phyloP scores from a whole-genome alignment of 2,888 invertebrate species.

The Aricia artaxerxes region DNA sequence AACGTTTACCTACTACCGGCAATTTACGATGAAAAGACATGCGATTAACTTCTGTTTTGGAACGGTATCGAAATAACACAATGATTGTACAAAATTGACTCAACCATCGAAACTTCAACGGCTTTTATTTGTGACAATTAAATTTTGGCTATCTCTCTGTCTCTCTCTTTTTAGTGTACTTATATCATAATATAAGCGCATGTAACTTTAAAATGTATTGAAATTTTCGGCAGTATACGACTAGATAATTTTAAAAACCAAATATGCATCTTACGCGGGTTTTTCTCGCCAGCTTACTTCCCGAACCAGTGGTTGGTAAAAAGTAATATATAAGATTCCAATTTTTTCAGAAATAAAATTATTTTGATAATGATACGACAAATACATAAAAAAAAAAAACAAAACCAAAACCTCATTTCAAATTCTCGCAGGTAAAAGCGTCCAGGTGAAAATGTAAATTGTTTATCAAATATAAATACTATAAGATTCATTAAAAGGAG shows the following conservation, averaged over 20 bases:
- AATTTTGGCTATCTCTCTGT: background rate
- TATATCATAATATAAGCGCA: background rate
- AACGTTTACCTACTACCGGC: slow-evolving; percentile 55
- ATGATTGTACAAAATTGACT: slow-evolving; percentile 33
- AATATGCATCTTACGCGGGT: too few species aligned
- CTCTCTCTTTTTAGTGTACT: background rate
- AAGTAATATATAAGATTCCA: too few species aligned
- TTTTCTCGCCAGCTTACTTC: too few species aligned
- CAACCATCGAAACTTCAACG: slow-evolving; percentile 28
- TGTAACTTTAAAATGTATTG: background rate
- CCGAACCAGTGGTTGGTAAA: too few species aligned
- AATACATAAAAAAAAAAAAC: background rate
- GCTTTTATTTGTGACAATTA: slow-evolving; percentile 6
- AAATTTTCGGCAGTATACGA: too few species aligned
- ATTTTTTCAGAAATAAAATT: too few species aligned
- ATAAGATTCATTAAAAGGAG: slow-evolving; percentile 30
- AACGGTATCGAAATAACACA: slow-evolving; percentile 46
- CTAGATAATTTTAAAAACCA: too few species aligned
- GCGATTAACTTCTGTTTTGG: slow-evolving; percentile 63
- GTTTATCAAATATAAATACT: slow-evolving; percentile 21
- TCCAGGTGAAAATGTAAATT: background rate
- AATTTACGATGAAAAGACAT: slow-evolving; percentile 71
- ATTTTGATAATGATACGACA: background rate
- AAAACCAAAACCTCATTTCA: background rate
- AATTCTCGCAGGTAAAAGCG: background rate